These are phyloP conservation scores for Gymnoscopelus braueri DNA, from an alignment of 2,797 vertebrate species.

Conservation along the genomic window DNA sequence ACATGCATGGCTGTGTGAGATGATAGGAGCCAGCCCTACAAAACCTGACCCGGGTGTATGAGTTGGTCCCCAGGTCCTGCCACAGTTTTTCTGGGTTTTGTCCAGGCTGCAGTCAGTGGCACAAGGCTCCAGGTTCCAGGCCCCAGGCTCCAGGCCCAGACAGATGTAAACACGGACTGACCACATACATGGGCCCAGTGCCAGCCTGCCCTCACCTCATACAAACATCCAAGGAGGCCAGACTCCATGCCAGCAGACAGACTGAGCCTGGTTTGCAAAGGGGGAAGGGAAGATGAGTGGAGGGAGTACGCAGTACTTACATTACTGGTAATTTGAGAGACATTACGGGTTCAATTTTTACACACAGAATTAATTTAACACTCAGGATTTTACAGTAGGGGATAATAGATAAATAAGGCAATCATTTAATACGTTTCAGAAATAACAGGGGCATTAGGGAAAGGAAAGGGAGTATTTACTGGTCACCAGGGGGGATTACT, in stretches of 20 bases:
- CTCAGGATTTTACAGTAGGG: too few relatives aligned
- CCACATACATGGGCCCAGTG: conserved; percentile 73
- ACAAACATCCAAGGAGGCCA: conserved; percentile 69
- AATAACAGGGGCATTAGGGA: conserved; percentile 25
- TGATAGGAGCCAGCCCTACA: conserved; percentile 40
- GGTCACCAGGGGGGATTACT: too few relatives aligned
- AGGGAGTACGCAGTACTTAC: conserved; percentile 22
- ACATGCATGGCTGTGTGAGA: conserved; percentile 38
- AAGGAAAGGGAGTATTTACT: too few relatives aligned
- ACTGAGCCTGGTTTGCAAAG: conserved; percentile 42
- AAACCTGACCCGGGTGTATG: conserved; percentile 28
- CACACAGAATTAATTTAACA: too few relatives aligned
- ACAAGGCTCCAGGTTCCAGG: conserved; percentile 59
- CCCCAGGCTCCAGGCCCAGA: conserved; percentile 73
- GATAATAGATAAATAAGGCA: not conserved
- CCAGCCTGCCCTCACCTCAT: conserved; percentile 73
- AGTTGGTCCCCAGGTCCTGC: conserved; percentile 44
- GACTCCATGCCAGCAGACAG: conserved; percentile 53
- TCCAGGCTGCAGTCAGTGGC: conserved; percentile 59
- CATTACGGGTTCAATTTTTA: too few relatives aligned
- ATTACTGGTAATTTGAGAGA: not conserved
- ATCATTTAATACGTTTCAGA: conserved; percentile 43
- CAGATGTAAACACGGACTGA: conserved; percentile 83
- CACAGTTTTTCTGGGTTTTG: conserved; percentile 55
- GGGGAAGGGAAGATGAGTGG: conserved; percentile 18